Evolutionary conservation across 1,140 invertebrate genomes (phyloP), one percentile per base, ranked within the genome.

Genomic region (Phocides pigmalion): DNA sequence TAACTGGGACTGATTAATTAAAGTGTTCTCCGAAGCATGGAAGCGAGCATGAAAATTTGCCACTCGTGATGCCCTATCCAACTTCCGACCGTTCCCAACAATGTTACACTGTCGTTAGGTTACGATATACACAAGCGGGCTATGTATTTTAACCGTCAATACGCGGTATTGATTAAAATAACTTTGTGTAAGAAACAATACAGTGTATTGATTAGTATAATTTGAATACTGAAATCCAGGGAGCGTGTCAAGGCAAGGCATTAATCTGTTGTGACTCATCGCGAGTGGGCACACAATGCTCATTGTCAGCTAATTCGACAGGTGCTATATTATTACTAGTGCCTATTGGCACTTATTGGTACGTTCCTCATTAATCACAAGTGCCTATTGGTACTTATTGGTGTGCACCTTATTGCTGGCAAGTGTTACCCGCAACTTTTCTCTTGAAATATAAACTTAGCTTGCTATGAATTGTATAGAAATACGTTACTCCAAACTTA

Each of bases 251-350:
- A 75, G 73, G 70, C 39, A 49, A 62, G 14, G 9, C 41, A 25
- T 47, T 62, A 71, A 73, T 76, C 70, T 46, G 15, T 62, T 69
- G 61, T 82, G 83, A 86, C 46, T 86, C 83, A 84, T 72, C 70
- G 50, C 37, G 44, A 20, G 82, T 85, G 70, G 82, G 81, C 54
- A 49, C 44, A 72, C 68, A 75, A 72, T 76, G 50, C 69, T 58
- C 35, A 81, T 82, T 82, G 76, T 81, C 32, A 47, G 70, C 47
- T 35, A 68, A 69, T 77, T 68, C 28, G 72, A 63, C 76, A 80
- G 76, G 76, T 81, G 72, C 53, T 39, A 4, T 39, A 72, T 62
- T 62, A 64, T 62, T 66, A 64, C 25, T 46, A 56, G 12, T 32
- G 8, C n/a, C n/a, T 16, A 42, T 25, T 56, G 25, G 0, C 42